A percentile compares a stretch with the other conserved stretches of the same genome.
Conservation (phyloP, 1,140 invertebrate genomes). For the Rhyzopertha dominica region DNA sequence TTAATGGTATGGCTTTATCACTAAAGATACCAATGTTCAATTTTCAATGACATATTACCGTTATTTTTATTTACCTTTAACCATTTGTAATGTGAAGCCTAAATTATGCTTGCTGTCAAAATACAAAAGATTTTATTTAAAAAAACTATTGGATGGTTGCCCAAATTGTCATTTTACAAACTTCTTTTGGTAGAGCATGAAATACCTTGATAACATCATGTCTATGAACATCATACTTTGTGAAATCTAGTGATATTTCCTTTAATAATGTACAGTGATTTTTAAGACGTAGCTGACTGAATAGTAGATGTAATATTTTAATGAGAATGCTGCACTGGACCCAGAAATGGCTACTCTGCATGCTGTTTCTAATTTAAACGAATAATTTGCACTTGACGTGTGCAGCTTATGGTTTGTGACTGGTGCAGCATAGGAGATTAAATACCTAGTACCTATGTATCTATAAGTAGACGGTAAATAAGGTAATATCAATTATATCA, state of each 20-base stretch:
- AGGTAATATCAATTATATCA: slow-evolving; percentile 33
- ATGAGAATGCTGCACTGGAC: slow-evolving; percentile 4
- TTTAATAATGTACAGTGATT: slow-evolving; percentile 34
- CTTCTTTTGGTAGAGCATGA: no score
- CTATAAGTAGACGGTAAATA: slow-evolving; percentile 28
- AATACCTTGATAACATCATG: no score
- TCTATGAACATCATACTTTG: neutral
- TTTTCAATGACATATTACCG: no score
- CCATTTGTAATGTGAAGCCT: no score
- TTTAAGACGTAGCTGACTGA: slow-evolving; percentile 32
- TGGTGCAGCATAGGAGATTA: slow-evolving; percentile 14
- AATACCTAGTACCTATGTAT: slow-evolving; percentile 21
- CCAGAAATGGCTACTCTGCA: neutral
- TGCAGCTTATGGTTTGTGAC: slow-evolving; percentile 6
- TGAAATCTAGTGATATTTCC: slow-evolving; percentile 17
- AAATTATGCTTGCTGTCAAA: no score
- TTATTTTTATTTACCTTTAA: no score
- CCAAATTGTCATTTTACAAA: no score
- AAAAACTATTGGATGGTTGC: no score
- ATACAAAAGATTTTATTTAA: no score
- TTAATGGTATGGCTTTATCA: no score
- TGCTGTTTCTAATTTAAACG: slow-evolving; percentile 6
- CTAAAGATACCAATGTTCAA: slow-evolving; percentile 1
- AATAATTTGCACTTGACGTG: slow-evolving; percentile 3
- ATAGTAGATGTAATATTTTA: slow-evolving; percentile 22